These are phyloP conservation scores for Sinocyclocheilus anshuiensis DNA, from an alignment of 2,113 vertebrate species.

Conservation along the genomic window DNA sequence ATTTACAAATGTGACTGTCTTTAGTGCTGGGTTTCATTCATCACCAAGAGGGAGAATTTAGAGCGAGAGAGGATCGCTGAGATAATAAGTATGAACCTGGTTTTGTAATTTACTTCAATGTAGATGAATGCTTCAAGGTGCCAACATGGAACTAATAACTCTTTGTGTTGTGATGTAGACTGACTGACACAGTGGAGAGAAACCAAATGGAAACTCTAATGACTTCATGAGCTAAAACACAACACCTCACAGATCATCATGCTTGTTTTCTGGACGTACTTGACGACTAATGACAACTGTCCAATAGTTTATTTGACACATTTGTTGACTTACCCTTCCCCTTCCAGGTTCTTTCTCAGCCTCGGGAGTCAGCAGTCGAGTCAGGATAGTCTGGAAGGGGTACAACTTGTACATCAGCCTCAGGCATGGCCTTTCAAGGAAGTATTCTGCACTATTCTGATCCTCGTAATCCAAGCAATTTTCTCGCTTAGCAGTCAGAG, in stretches of 20 bases:
- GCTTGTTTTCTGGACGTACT: slow-evolving; percentile 8
- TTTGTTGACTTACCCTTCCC: slow-evolving; percentile 69
- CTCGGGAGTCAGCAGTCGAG: slow-evolving; percentile 66
- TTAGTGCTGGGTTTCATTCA: slow-evolving; percentile 8
- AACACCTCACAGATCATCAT: slow-evolving; percentile 8
- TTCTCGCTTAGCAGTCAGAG: neutral
- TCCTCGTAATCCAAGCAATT: slow-evolving; percentile 54
- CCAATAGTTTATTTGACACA: neutral
- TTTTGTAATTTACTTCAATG: slow-evolving; percentile 27
- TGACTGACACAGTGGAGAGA: neutral
- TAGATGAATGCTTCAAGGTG: neutral
- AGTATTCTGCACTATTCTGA: slow-evolving; percentile 53
- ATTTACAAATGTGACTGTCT: slow-evolving; percentile 10
- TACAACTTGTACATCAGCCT: slow-evolving; percentile 66
- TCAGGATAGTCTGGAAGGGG: slow-evolving; percentile 65
- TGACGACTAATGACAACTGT: neutral
- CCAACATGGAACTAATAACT: neutral
- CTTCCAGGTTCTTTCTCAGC: slow-evolving; percentile 66
- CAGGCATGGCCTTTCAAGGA: slow-evolving; percentile 54
- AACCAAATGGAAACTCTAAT: slow-evolving; percentile 8
- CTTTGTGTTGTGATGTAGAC: slow-evolving; percentile 4
- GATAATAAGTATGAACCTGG: neutral
- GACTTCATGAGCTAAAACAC: slow-evolving; percentile 21
- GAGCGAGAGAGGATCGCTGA: neutral
- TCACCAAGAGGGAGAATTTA: neutral